These are phyloP conservation scores for Trisateles emortualis DNA, from an alignment of 2,888 invertebrate genomes.

Conservation along the genomic window DNA sequence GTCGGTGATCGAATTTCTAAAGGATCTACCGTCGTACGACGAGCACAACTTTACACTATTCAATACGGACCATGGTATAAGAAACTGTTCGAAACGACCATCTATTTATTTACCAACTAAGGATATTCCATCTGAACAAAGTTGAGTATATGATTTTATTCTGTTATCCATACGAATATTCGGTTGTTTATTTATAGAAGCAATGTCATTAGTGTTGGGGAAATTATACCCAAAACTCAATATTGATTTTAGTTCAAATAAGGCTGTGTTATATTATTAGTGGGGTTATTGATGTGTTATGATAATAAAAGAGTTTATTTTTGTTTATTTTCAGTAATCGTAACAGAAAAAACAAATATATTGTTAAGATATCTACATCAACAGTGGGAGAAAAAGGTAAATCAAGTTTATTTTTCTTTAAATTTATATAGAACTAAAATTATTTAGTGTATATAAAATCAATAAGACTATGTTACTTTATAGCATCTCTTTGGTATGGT, in stretches of 20 bases:
- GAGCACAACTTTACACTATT: constrained; percentile 96
- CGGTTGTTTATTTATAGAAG: constrained; percentile 9
- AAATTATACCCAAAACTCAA: background rate
- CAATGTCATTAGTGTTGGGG: background rate
- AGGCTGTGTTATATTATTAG: background rate
- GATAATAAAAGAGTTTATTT: constrained; percentile 25
- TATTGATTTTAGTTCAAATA: constrained; percentile 26
- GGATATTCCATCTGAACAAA: constrained; percentile 97
- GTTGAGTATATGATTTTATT: constrained; percentile 86
- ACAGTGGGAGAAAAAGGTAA: constrained; percentile 97
- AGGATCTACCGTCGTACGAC: constrained; percentile 96
- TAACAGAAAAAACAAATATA: constrained; percentile 98
- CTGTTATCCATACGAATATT: constrained; percentile 8
- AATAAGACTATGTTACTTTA: too few species aligned
- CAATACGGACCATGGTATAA: constrained; percentile 94
- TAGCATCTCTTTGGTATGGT: too few species aligned
- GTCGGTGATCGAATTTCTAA: constrained; percentile 96
- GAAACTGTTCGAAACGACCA: constrained; percentile 94
- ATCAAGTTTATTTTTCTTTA: background rate
- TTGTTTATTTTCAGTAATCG: constrained; percentile 91
- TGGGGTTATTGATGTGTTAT: background rate
- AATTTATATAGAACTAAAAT: too few species aligned
- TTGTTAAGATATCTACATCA: constrained; percentile 97
- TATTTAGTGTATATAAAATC: too few species aligned
- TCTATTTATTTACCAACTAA: constrained; percentile 97